Evolutionary conservation across 2,797 vertebrate genomes (phyloP).

Genomic region (Channallabes apus): DNA sequence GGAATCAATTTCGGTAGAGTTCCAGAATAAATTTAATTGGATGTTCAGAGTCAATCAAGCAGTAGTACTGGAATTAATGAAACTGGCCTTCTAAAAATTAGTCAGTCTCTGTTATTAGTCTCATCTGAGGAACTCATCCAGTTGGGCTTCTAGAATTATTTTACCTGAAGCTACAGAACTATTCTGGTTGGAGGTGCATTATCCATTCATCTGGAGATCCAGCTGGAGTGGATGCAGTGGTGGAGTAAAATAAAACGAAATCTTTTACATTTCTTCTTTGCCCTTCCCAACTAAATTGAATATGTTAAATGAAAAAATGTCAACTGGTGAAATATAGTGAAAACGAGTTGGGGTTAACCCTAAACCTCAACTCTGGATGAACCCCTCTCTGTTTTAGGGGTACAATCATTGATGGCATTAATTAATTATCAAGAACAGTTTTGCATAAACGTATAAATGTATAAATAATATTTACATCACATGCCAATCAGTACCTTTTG

Average conservation of each 20-base stretch:
- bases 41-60: neutral
- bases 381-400: too few relatives aligned
- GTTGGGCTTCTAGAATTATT: neutral
- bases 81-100: too few relatives aligned
- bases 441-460: too few relatives aligned
- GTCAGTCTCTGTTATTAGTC: neutral
- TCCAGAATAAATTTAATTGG: neutral
- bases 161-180: neutral
- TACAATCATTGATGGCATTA: too few relatives aligned
- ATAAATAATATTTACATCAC: too few relatives aligned
- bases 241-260: neutral
- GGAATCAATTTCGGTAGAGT: neutral
- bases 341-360: neutral
- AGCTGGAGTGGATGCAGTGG: neutral
- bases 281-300: neutral
- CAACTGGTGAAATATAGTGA: neutral
- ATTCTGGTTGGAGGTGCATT: neutral
- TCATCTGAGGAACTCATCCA: neutral
- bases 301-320: neutral
- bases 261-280: neutral
- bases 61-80: neutral
- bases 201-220: neutral
- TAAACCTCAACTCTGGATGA: too few relatives aligned
- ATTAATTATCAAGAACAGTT: too few relatives aligned
- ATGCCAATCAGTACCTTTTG: too few relatives aligned